These are phyloP conservation scores for Mus musculus DNA, from an alignment of 2,113 vertebrate species.

Conservation along the genomic window DNA sequence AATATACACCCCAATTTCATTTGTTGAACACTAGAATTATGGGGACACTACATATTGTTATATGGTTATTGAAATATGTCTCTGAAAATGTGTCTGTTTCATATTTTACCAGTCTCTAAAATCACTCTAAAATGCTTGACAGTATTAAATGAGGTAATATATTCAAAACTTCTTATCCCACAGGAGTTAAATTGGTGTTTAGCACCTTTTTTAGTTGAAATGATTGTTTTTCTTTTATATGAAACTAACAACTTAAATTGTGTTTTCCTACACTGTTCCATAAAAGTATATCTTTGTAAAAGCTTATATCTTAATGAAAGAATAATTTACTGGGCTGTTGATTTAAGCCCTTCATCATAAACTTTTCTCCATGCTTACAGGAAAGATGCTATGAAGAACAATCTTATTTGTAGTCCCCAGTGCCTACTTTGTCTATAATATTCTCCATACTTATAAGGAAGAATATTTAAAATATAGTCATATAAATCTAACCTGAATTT, in stretches of 20 bases:
- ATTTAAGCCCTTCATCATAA: neutral
- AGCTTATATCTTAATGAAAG: neutral
- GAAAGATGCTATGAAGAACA: slow-evolving; percentile 28
- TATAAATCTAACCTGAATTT: slow-evolving; percentile 15
- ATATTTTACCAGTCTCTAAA: neutral
- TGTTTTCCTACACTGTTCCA: neutral
- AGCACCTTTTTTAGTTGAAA: neutral
- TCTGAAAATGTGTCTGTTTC: neutral
- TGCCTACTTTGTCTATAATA: neutral
- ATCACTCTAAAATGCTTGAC: neutral
- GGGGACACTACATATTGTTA: neutral
- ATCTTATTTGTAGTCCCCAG: neutral
- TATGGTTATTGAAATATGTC: neutral
- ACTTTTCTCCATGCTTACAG: neutral
- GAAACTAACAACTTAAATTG: neutral
- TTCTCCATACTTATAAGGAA: slow-evolving; percentile 18
- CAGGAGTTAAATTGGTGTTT: neutral
- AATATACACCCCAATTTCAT: neutral
- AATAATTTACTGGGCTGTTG: neutral
- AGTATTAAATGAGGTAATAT: neutral
- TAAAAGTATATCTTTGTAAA: neutral
- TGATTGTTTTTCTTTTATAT: neutral
- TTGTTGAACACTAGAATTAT: neutral
- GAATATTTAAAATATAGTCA: neutral
- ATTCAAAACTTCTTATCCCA: neutral